Evolutionary conservation across 37 sponge, comb jelly and placozoan genomes (phyloP).

Genomic region (Mnemiopsis leidyi): DNA sequence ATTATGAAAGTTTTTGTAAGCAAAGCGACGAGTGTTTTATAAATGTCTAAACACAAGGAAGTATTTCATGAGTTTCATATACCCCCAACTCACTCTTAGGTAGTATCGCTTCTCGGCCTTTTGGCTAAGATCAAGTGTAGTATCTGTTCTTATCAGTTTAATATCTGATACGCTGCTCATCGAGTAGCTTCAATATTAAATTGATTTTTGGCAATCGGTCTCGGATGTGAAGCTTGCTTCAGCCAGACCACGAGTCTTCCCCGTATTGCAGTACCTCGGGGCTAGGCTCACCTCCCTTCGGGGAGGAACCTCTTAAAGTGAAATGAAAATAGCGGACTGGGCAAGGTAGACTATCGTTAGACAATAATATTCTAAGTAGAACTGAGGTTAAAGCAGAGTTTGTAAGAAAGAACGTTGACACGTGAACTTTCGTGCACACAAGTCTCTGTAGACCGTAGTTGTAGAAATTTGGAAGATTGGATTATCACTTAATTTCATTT

Average conservation of each 20-base stretch:
- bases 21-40: no score
- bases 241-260: slow-evolving; percentile 66
- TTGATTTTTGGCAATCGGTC: slow-evolving; percentile 65
- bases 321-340: not conserved
- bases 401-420: no score
- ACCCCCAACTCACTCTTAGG: not conserved
- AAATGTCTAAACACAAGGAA: slow-evolving; percentile 38
- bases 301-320: slow-evolving; percentile 1
- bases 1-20: no score
- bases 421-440: no score
- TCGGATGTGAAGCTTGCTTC: slow-evolving; percentile 67
- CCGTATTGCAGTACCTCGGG: slow-evolving; percentile 68
- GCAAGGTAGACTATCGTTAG: no score
- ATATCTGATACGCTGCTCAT: slow-evolving; percentile 64
- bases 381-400: no score
- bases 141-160: slow-evolving; percentile 67
- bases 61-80: not conserved
- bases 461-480: no score
- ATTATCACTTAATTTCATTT: no score
- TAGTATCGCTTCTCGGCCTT: slow-evolving; percentile 65
- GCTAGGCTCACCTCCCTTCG: slow-evolving; percentile 64
- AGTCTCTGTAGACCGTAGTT: no score
- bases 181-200: slow-evolving; percentile 64
- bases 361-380: no score
- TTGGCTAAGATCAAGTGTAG: slow-evolving; percentile 67